These are phyloP conservation scores for Butorides virescens DNA, from an alignment of 2,113 vertebrate genomes.

Conservation along the genomic window DNA sequence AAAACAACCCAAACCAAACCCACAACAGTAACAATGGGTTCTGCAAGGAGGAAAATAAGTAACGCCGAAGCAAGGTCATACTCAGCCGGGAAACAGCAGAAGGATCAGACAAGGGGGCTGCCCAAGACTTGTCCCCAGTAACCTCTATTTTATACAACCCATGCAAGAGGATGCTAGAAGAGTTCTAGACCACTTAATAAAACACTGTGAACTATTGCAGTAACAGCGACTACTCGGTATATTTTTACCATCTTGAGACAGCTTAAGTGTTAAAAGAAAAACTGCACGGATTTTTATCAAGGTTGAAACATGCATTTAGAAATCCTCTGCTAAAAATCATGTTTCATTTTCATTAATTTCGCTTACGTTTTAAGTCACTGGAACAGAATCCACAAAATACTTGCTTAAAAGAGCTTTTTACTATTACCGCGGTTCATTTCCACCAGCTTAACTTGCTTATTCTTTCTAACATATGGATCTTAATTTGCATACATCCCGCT, in stretches of 20 bases:
- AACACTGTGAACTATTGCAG: not conserved
- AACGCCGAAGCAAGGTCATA: not conserved
- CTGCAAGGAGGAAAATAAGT: not conserved
- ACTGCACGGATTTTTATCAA: not conserved
- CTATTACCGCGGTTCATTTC: not conserved
- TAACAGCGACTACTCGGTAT: not conserved
- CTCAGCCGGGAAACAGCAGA: not conserved
- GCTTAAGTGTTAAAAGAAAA: constrained; percentile 6
- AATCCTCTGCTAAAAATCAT: not conserved
- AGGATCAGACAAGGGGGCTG: not conserved
- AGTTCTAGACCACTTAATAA: not conserved
- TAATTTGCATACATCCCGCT: not conserved
- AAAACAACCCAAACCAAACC: not conserved
- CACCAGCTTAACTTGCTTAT: not conserved
- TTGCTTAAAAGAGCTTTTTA: not conserved
- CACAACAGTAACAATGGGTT: not conserved
- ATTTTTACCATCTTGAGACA: not conserved
- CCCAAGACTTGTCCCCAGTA: not conserved
- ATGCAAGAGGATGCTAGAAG: not conserved
- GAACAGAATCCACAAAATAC: not conserved
- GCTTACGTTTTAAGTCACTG: not conserved
- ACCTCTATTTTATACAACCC: not conserved
- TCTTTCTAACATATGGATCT: not conserved
- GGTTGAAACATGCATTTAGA: not conserved
- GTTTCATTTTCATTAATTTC: not conserved